These are phyloP conservation scores for Callopanchax toddi DNA, from an alignment of 2,113 vertebrate genomes.

Conservation along the genomic window DNA sequence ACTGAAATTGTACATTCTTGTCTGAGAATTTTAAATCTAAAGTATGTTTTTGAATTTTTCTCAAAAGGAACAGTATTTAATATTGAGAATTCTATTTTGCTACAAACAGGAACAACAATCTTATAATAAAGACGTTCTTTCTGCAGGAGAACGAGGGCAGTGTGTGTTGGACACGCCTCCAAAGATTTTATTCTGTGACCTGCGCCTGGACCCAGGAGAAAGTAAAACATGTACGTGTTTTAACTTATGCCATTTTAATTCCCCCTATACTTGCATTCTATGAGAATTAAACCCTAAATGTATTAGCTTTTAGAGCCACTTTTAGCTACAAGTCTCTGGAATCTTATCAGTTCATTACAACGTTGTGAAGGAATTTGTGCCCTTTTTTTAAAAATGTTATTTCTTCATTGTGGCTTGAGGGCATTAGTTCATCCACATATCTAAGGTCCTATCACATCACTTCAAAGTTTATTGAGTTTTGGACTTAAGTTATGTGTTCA, in stretches of 20 bases:
- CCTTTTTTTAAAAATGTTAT: no score
- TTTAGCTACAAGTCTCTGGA: not conserved
- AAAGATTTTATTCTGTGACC: conserved; percentile 98
- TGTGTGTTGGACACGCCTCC: conserved; percentile 97
- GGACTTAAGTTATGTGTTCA: no score
- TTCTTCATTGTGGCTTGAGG: not conserved
- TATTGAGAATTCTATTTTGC: no score
- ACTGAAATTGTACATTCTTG: not conserved
- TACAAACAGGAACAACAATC: no score
- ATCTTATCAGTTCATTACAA: no score
- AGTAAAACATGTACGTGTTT: conserved; percentile 86
- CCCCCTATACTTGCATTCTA: no score
- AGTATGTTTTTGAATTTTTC: no score
- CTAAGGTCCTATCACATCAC: not conserved
- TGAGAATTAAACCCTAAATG: no score
- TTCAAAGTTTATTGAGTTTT: no score
- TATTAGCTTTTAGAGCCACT: not conserved
- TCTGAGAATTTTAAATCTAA: no score
- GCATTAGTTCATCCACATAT: not conserved
- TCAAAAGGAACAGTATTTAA: no score
- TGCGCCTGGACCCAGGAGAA: conserved; percentile 93
- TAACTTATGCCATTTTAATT: not conserved
- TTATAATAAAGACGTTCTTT: not conserved
- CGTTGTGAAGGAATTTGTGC: no score
- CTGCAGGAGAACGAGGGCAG: conserved; percentile 92